Evolutionary conservation across 2,888 invertebrate genomes (phyloP).

Genomic region (Plagodis pulveraria): DNA sequence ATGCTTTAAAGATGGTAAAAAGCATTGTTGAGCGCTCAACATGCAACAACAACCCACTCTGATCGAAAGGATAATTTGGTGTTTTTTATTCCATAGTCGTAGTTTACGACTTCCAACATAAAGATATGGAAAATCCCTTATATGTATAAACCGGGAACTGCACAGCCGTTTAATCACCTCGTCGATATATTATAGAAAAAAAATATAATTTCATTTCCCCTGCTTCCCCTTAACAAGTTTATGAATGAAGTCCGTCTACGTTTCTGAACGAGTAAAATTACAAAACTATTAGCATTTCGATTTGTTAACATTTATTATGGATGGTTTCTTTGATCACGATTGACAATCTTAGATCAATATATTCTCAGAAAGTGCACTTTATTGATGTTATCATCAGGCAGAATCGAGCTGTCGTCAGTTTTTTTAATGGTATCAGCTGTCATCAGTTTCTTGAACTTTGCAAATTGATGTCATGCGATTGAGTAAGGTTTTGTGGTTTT

Average conservation of each 20-base stretch:
- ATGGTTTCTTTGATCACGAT: conserved; percentile 19
- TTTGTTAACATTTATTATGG: conserved; percentile 17
- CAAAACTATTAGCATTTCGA: conserved; percentile 22
- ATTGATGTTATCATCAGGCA: conserved; percentile 7
- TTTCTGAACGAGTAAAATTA: conserved; percentile 11
- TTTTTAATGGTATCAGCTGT: not conserved
- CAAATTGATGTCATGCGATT: too few relatives aligned
- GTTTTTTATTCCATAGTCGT: too few relatives aligned
- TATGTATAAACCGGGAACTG: too few relatives aligned
- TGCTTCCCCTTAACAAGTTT: conserved; percentile 12
- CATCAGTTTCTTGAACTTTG: not conserved
- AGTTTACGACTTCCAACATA: too few relatives aligned
- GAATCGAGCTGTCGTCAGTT: conserved; percentile 5
- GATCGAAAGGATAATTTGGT: too few relatives aligned
- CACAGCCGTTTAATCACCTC: not conserved
- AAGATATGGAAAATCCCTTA: too few relatives aligned
- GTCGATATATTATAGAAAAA: not conserved
- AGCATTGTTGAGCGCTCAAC: too few relatives aligned
- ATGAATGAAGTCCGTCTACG: conserved; percentile 13
- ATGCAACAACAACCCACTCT: too few relatives aligned
- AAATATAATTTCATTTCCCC: not conserved
- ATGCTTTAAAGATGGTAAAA: too few relatives aligned
- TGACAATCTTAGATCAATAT: conserved; percentile 9
- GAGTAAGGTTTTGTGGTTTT: too few relatives aligned
- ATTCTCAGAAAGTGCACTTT: not conserved